Percentiles rank a stretch among this genome's conserved stretches.
Evolutionary conservation across 2,797 vertebrate genomes (phyloP).

Genomic region (Tamandua tetradactyla): DNA sequence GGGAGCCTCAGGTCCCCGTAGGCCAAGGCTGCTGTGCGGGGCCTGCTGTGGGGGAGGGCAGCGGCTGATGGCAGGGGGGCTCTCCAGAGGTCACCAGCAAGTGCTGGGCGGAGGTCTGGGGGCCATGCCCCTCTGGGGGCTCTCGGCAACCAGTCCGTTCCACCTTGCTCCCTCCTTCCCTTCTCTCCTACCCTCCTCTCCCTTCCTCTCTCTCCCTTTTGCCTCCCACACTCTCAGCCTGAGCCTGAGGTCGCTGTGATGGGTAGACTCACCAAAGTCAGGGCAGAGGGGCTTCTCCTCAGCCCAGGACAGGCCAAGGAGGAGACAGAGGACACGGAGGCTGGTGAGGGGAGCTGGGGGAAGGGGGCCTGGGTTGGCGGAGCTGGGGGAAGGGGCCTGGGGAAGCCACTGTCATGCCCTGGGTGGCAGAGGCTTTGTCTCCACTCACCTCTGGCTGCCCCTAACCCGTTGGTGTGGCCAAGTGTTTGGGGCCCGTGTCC

Average conservation of each 20-base stretch:
- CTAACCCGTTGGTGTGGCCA: too few relatives aligned
- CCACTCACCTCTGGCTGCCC: accelerated
- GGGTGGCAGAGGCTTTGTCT: accelerated
- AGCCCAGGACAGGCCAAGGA: background rate
- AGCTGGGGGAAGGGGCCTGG: background rate
- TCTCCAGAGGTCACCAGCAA: background rate
- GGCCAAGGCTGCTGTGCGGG: too few relatives aligned
- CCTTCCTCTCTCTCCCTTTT: too few relatives aligned
- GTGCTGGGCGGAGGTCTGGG: background rate
- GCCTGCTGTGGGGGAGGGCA: too few relatives aligned
- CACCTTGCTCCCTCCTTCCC: accelerated
- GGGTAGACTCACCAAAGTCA: too few relatives aligned
- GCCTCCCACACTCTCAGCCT: background rate
- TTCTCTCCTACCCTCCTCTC: background rate
- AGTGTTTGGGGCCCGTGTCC: too few relatives aligned
- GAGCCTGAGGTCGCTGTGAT: background rate
- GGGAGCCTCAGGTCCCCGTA: too few relatives aligned
- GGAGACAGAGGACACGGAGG: background rate
- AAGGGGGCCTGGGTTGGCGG: too few relatives aligned
- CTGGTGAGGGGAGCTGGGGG: accelerated
- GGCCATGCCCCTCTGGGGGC: background rate
- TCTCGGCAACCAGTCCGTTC: too few relatives aligned
- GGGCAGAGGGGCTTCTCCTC: too few relatives aligned
- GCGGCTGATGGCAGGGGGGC: too few relatives aligned
- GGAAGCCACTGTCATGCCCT: background rate